Evolutionary conservation across 2,888 invertebrate species (phyloP), one percentile per base, ranked within the genome.

Genomic region (Patella caerulea): DNA sequence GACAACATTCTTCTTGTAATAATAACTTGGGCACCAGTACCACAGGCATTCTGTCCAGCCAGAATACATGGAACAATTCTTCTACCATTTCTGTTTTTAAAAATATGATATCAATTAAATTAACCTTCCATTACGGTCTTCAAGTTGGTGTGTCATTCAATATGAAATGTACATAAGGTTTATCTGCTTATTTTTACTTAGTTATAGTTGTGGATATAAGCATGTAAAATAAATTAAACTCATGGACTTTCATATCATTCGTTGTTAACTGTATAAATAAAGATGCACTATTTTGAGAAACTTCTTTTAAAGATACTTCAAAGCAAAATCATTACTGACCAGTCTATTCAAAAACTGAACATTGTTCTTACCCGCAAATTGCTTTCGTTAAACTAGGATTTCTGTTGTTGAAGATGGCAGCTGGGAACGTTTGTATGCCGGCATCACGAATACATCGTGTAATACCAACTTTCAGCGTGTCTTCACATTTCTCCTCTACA

Each of bases 1-100:
- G 72, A 72, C 15, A 77, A 65, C 77, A 77, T 77, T 29, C 77
- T 56, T 15, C 77, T n/a, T n/a, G 77, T 73, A 19, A 77, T 65
- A 19, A 72, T 77, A 3, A 77, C 59, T 24, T 71, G 72, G 69
- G 73, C 29, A n/a, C 77, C 77, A 19, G 45, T 55, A 15, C 77
- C 77, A 69, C 77, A 77, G 4, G 77, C 77, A 34, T 65, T 72
- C 53, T 77, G 72, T 2, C 73, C 73, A 17, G 77, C 77, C 77
- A 77, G 73, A 19, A 77, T 77, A 34, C 77, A 77, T 2, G 77
- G 72, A 24, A 1, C 9, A 45, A 45, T 45, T 9, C 45, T 45
- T 45, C 45, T 45, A 9, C 45, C 45, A 45, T 45, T 45, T 45
- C 45, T 45, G 9, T 45, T 45, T 45, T 45, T 9, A 45, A 45